Percentiles rank a stretch among this genome's conserved stretches.
Evolutionary conservation across 2,797 vertebrate genomes (phyloP).

Genomic region (Odontamblyopus lacepedii): DNA sequence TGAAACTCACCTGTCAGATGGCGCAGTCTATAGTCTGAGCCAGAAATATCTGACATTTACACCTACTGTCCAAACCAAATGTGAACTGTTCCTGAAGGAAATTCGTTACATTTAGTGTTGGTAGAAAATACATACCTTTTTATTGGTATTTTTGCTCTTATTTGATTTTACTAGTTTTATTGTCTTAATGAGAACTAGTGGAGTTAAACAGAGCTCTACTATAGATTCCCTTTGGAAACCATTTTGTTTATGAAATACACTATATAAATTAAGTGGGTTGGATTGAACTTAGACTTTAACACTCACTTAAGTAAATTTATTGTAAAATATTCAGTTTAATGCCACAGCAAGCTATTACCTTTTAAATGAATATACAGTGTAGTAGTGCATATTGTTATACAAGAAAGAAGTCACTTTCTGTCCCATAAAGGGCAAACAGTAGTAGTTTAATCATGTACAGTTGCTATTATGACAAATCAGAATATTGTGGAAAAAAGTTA

Average conservation of each 20-base stretch:
- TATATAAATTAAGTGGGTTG: too few relatives aligned
- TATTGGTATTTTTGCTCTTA: too few relatives aligned
- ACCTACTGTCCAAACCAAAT: slow-evolving; percentile 15
- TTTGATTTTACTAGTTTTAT: too few relatives aligned
- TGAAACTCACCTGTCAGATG: slow-evolving; percentile 49
- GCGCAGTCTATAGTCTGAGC: slow-evolving; percentile 14
- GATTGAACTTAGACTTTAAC: too few relatives aligned
- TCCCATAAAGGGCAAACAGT: slow-evolving; percentile 9
- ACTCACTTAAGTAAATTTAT: slow-evolving; percentile 1
- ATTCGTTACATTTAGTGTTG: not conserved
- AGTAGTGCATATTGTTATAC: slow-evolving; percentile 14
- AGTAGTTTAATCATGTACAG: not conserved
- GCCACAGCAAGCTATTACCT: not conserved
- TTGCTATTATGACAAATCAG: not conserved
- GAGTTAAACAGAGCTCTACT: too few relatives aligned
- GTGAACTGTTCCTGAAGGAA: too few relatives aligned
- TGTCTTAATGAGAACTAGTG: too few relatives aligned
- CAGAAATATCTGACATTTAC: slow-evolving; percentile 30
- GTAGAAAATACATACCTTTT: not conserved
- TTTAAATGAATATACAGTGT: not conserved
- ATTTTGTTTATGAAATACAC: too few relatives aligned
- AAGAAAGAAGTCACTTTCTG: slow-evolving; percentile 13
- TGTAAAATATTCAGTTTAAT: not conserved
- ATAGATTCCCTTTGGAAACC: too few relatives aligned
- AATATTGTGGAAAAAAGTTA: not conserved